phyloP scores from a whole-genome alignment of 1,140 invertebrate genomes.

The Drosophila ercepeae region DNA sequence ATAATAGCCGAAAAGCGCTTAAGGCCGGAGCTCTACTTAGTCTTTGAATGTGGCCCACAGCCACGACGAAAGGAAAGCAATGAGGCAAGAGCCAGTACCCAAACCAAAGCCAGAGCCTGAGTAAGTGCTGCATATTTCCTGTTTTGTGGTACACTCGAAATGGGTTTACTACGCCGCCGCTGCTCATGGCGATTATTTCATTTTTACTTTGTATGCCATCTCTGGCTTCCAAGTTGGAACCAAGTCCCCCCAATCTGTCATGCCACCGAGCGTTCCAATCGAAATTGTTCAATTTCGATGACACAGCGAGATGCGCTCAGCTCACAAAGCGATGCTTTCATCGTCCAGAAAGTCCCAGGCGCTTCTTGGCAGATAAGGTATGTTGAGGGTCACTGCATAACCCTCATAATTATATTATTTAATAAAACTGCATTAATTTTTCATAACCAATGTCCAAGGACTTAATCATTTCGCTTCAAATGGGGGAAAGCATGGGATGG shows the following conservation, averaged over 20 bases:
- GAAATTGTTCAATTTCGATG: conserved; percentile 26
- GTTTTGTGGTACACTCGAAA: conserved; percentile 44
- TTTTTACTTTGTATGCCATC: conserved; percentile 16
- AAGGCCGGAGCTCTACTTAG: conserved; percentile 42
- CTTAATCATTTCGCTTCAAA: too few relatives aligned
- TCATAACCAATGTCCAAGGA: too few relatives aligned
- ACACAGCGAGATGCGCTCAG: conserved; percentile 1
- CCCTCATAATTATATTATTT: too few relatives aligned
- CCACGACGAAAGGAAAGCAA: conserved; percentile 33
- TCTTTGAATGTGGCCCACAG: conserved; percentile 46
- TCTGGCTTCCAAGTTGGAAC: not conserved
- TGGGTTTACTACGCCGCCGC: conserved; percentile 7
- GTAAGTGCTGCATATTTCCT: conserved; percentile 48
- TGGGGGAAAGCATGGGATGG: too few relatives aligned
- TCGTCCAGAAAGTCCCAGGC: not conserved
- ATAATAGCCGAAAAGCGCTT: conserved; percentile 48
- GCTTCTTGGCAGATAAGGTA: not conserved
- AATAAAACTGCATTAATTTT: too few relatives aligned
- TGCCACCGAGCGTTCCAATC: conserved; percentile 12
- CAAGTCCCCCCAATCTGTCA: conserved; percentile 23
- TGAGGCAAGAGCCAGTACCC: not conserved
- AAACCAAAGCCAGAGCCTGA: conserved; percentile 2
- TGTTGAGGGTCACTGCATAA: too few relatives aligned
- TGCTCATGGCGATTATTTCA: conserved; percentile 23
- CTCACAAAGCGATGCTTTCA: conserved; percentile 1